A percentile compares a stretch with the other conserved stretches of the same genome.
phyloP scores from a whole-genome alignment of 2,888 invertebrate species.

The Melinopterus prodromus region DNA sequence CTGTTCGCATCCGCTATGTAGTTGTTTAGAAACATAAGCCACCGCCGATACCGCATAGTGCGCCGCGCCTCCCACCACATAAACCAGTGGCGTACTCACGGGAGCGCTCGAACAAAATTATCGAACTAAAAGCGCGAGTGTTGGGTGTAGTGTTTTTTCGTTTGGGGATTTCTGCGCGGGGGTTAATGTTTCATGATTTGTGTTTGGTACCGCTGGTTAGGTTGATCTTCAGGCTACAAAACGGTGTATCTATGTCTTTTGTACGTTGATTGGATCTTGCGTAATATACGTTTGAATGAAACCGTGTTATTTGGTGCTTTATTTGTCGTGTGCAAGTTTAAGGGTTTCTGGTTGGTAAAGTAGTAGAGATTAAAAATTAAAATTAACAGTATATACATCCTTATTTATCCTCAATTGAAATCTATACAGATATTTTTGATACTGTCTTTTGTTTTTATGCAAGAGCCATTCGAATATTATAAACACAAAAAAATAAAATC shows the following conservation, averaged over 20 bases:
- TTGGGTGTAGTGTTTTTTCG: background rate
- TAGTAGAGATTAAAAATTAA: too few relatives aligned
- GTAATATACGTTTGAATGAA: background rate
- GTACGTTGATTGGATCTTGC: background rate
- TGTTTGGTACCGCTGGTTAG: slow-evolving; percentile 4
- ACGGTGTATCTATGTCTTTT: background rate
- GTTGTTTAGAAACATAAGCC: slow-evolving; percentile 4
- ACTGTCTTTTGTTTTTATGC: too few relatives aligned
- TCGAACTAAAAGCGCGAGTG: background rate
- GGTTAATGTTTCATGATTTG: background rate
- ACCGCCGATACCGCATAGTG: background rate
- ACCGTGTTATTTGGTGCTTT: background rate
- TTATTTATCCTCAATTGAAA: too few relatives aligned
- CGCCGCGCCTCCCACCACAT: background rate
- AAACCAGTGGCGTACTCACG: background rate
- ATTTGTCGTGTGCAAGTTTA: background rate
- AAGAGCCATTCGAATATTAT: too few relatives aligned
- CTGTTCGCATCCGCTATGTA: background rate
- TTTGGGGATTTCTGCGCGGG: background rate
- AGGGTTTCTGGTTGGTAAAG: background rate
- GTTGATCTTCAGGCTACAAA: background rate
- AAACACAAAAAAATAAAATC: too few relatives aligned
- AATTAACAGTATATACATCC: too few relatives aligned
- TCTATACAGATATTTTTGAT: too few relatives aligned
- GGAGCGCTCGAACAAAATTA: background rate